Conservation (phyloP, 2,797 vertebrate species). For the Ptychobarbus kaznakovi region DNA sequence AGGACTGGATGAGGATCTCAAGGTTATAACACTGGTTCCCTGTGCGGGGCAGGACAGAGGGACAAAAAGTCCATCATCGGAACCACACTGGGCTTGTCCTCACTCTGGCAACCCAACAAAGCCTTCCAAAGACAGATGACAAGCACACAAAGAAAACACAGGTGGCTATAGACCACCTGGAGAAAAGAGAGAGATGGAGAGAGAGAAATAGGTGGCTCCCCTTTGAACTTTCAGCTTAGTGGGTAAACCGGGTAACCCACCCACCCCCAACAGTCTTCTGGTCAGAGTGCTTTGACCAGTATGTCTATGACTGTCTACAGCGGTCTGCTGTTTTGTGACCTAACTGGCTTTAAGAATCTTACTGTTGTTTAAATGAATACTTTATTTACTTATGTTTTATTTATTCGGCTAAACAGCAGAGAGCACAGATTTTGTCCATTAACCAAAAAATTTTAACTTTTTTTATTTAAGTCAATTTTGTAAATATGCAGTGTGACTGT, state of each 20-base stretch:
- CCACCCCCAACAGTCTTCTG: slow-evolving; percentile 3
- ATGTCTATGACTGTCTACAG: not conserved
- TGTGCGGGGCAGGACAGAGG: slow-evolving; percentile 64
- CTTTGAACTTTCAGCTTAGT: slow-evolving; percentile 47
- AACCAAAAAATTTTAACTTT: not conserved
- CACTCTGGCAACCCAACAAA: slow-evolving; percentile 77
- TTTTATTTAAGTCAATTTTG: not conserved
- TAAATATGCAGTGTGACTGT: not conserved
- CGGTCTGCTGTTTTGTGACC: not conserved
- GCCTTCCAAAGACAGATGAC: slow-evolving; percentile 79
- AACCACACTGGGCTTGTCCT: slow-evolving; percentile 70
- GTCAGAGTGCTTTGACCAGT: slow-evolving; percentile 31
- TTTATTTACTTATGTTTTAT: not conserved
- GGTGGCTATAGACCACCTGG: slow-evolving; percentile 78
- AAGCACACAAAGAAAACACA: slow-evolving; percentile 81
- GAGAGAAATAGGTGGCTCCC: slow-evolving; percentile 52
- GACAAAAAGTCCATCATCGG: slow-evolving; percentile 77
- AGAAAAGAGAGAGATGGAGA: slow-evolving; percentile 67
- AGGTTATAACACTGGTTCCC: slow-evolving; percentile 43
- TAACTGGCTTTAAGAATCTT: not conserved
- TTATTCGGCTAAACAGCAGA: not conserved
- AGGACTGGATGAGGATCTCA: slow-evolving; percentile 56
- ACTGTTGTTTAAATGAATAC: not conserved
- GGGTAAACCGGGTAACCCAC: slow-evolving; percentile 4
- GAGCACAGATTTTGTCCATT: not conserved